These are phyloP conservation scores for Hydrophis major DNA, from an alignment of 2,797 vertebrate genomes.

Conservation along the genomic window DNA sequence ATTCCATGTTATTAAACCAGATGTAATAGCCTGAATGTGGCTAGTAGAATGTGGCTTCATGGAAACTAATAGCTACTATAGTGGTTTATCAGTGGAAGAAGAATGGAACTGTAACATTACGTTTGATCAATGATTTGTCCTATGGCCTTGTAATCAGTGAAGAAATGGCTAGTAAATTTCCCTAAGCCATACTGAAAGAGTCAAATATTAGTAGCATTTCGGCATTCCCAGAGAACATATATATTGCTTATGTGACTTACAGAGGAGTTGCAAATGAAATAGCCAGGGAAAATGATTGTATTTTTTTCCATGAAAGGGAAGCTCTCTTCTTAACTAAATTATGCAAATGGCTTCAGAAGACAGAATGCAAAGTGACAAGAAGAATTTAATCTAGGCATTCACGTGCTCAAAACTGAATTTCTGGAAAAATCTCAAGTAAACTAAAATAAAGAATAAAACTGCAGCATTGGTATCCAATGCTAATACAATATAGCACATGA, in stretches of 20 bases:
- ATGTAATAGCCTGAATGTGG: neutral
- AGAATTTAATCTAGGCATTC: neutral
- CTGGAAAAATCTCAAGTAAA: neutral
- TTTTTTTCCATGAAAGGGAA: constrained; percentile 40
- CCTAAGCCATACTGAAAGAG: neutral
- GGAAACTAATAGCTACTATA: neutral
- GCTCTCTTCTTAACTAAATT: constrained; percentile 36
- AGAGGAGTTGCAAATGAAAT: constrained; percentile 5
- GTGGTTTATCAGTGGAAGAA: neutral
- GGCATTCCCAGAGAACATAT: neutral
- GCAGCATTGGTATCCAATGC: constrained; percentile 4
- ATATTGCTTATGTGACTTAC: constrained; percentile 11
- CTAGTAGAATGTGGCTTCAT: neutral
- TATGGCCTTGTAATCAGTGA: neutral
- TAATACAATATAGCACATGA: neutral
- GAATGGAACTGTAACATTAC: neutral
- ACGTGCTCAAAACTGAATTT: neutral
- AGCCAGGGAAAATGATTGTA: constrained; percentile 18
- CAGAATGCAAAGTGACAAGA: neutral
- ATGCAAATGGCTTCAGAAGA: constrained; percentile 22
- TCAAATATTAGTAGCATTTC: neutral
- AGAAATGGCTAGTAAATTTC: constrained; percentile 18
- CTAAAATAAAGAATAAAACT: constrained; percentile 5
- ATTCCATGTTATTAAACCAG: neutral
- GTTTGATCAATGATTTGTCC: neutral